A percentile compares a stretch with the other conserved stretches of the same genome.
These are phyloP conservation scores for Porites australiensis DNA, from an alignment of 64 coral and sea anemone genomes.

Conservation along the genomic window DNA sequence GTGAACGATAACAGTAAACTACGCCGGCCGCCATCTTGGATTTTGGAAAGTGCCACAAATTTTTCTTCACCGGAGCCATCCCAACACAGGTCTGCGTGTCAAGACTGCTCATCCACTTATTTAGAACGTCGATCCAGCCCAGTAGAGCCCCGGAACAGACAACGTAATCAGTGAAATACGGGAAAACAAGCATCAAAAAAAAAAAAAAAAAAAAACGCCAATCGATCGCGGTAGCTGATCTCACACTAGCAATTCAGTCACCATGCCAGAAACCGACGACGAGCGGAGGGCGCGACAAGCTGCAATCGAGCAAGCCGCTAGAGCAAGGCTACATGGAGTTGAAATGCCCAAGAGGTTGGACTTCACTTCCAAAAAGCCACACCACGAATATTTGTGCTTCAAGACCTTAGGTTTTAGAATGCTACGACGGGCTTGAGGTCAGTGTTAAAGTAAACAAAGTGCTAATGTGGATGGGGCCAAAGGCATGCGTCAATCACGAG, in stretches of 20 bases:
- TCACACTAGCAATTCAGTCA: conserved; percentile 37
- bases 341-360: conserved; percentile 85
- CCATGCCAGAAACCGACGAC: conserved; percentile 72
- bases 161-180: conserved; percentile 63
- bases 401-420: conserved; percentile 82
- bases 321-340: conserved; percentile 82
- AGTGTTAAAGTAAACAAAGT: conserved; percentile 86
- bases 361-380: conserved; percentile 82
- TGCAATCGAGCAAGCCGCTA: conserved; percentile 73
- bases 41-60: conserved; percentile 87
- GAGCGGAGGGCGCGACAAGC: conserved; percentile 78
- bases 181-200: not conserved
- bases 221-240: conserved; percentile 63
- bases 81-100: conserved; percentile 70
- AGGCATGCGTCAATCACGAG: conserved; percentile 66
- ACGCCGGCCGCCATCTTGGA: conserved; percentile 86
- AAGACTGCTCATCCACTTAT: conserved; percentile 67
- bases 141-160: conserved; percentile 46
- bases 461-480: conserved; percentile 76
- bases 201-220: no score
- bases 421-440: conserved; percentile 72
- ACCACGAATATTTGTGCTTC: conserved; percentile 82
- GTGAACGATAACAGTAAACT: conserved; percentile 74
- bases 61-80: conserved; percentile 76
- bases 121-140: conserved; percentile 62